Conservation (phyloP, 92 coral and sea anemone genomes). For the Epizoanthus scotinus region DNA sequence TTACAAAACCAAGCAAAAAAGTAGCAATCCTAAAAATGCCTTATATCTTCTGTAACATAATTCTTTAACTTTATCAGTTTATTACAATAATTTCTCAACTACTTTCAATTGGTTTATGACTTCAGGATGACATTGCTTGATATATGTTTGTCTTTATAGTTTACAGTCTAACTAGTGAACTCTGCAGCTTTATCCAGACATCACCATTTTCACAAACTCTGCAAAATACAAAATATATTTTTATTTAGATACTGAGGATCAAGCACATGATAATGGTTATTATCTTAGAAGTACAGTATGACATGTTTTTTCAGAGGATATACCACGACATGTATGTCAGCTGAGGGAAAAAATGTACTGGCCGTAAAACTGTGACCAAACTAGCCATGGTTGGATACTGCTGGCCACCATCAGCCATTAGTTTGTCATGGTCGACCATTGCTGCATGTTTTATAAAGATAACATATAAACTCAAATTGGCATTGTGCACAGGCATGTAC, state of each 20-base stretch:
- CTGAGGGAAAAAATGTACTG: too few relatives aligned
- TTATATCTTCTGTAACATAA: neutral
- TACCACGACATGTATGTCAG: too few relatives aligned
- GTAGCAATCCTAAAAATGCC: neutral
- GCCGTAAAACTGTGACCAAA: too few relatives aligned
- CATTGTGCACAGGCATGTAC: too few relatives aligned
- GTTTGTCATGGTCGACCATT: too few relatives aligned
- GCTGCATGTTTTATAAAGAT: too few relatives aligned
- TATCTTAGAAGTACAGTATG: too few relatives aligned
- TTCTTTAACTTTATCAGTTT: constrained; percentile 12
- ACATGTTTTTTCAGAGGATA: too few relatives aligned
- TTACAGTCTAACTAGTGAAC: constrained; percentile 12
- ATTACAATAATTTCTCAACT: constrained; percentile 7
- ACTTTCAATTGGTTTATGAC: constrained; percentile 4
- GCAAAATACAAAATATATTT: constrained; percentile 2
- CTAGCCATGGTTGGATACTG: too few relatives aligned
- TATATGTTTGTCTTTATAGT: constrained; percentile 1
- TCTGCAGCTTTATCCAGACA: constrained; percentile 63
- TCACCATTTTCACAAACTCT: constrained; percentile 91
- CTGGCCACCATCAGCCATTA: too few relatives aligned
- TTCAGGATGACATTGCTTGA: neutral
- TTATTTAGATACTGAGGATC: neutral
- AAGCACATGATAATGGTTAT: neutral
- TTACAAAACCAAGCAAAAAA: neutral
- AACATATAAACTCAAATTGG: neutral